These are phyloP conservation scores for Dryas iulia DNA, from an alignment of 1,140 invertebrate genomes.

Conservation along the genomic window DNA sequence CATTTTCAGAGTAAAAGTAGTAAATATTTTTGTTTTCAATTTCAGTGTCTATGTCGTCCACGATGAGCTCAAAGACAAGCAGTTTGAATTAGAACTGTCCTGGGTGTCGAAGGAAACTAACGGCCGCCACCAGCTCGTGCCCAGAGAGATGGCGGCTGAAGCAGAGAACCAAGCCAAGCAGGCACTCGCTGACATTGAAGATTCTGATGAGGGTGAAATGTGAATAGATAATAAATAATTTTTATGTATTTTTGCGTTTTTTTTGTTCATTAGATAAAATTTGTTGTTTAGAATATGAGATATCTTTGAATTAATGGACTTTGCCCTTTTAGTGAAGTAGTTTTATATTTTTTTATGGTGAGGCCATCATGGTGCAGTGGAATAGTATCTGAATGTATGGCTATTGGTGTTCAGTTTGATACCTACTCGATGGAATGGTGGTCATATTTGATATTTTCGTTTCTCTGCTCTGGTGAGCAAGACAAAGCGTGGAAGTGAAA, in stretches of 20 bases:
- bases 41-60: slow-evolving; percentile 97
- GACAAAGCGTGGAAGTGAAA: too few species aligned
- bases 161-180: slow-evolving; percentile 72
- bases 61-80: slow-evolving; percentile 99
- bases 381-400: too few species aligned
- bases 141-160: slow-evolving; percentile 68
- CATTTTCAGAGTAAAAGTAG: too few species aligned
- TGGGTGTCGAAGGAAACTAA: slow-evolving; percentile 94
- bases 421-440: too few species aligned
- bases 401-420: too few species aligned
- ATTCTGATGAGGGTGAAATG: slow-evolving; percentile 77
- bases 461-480: too few species aligned
- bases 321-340: too few species aligned
- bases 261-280: neutral
- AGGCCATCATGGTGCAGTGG: too few species aligned
- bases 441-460: too few species aligned
- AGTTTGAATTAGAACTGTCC: slow-evolving; percentile 98
- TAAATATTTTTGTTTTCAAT: slow-evolving; percentile 32
- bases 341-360: too few species aligned
- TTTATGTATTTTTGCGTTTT: slow-evolving; percentile 34
- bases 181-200: slow-evolving; percentile 73
- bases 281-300: too few species aligned
- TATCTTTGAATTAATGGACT: too few species aligned
- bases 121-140: slow-evolving; percentile 88
- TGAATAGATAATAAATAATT: slow-evolving; percentile 68